These are phyloP conservation scores for Phymatocera aterrima DNA, from an alignment of 2,888 invertebrate species.

Conservation along the genomic window DNA sequence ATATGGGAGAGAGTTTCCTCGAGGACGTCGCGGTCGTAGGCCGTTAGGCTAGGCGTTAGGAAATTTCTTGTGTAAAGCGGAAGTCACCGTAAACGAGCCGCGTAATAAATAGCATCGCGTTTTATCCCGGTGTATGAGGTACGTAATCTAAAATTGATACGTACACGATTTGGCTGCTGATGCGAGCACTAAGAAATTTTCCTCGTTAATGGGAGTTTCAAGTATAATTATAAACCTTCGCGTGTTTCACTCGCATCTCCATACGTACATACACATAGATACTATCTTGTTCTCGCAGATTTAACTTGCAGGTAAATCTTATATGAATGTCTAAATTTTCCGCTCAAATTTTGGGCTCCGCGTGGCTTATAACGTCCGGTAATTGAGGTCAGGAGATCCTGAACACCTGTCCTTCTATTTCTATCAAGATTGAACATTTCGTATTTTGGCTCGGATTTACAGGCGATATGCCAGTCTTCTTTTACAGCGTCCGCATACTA, in stretches of 20 bases:
- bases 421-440: conserved; percentile 29
- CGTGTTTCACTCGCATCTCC: background rate
- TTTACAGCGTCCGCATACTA: no score
- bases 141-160: conserved; percentile 36
- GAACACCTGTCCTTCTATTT: conserved; percentile 33
- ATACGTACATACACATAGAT: background rate
- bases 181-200: background rate
- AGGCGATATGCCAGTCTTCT: background rate
- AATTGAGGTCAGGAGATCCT: conserved; percentile 31
- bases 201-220: background rate
- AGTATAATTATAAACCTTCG: background rate
- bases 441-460: conserved; percentile 10
- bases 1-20: background rate
- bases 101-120: conserved; percentile 17
- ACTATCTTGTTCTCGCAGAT: background rate
- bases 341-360: background rate
- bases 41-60: background rate
- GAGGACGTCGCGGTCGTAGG: background rate
- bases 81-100: conserved; percentile 28
- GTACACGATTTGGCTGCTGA: conserved; percentile 27
- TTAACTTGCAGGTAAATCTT: conserved; percentile 5
- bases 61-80: conserved; percentile 3
- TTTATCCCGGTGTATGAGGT: conserved; percentile 6
- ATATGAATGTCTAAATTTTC: conserved; percentile 26
- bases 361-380: background rate